Base-by-base conservation (phyloP, 2,888 invertebrate genomes). In the Drosophila testacea region DNA sequence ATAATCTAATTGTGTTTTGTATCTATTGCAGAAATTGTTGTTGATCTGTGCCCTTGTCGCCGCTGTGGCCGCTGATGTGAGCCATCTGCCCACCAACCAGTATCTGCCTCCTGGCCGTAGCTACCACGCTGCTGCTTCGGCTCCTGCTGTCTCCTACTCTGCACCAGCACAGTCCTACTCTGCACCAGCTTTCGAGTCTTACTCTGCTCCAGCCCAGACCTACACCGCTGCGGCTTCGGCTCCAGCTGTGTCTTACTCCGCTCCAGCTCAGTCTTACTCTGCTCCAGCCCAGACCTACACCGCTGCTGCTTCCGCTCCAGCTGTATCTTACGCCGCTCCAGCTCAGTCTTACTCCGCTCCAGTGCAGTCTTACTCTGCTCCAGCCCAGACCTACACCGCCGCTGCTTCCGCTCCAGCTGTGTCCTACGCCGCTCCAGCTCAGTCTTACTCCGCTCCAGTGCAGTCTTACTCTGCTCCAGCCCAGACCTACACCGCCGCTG, bases 21-120 rank as follows among this genome's bases (percentile, higher is more conserved):
- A 54, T 56, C 16, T 28, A 30, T 81, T 81, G 11, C 77, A 91
- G 91, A 91, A 91, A 90, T 56, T 90, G 55, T 64, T 91, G 61
- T 69, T 90, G 81, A 82, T 84, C 64, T 88, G 90, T 66, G 91
- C 91, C 67, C 83, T 90, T 51, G 79, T 91, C 60, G 89, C 90
- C 65, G 89, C 79, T 57, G 88, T 86, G 57, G 84, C 91, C 70
- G 90, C 90, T 62, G 90, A 90, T 72, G 86, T 90, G 69, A 90
- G 91, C 79, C 90, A 91, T 70, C 81, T 91, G 77, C 90, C 92
- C 32, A 73, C 80, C 50, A 89, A 81, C 72, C 61, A 89, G n/a
- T 91, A 91, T 54, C 75, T 91, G 79, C 91, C 91, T 11, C 91
- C 91, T 44, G 50, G 30, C 59, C 79, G 57, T 11, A 74, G 77